Evolutionary conservation across 1,140 invertebrate species (phyloP).

Genomic region (Rhopalosiphum padi): DNA sequence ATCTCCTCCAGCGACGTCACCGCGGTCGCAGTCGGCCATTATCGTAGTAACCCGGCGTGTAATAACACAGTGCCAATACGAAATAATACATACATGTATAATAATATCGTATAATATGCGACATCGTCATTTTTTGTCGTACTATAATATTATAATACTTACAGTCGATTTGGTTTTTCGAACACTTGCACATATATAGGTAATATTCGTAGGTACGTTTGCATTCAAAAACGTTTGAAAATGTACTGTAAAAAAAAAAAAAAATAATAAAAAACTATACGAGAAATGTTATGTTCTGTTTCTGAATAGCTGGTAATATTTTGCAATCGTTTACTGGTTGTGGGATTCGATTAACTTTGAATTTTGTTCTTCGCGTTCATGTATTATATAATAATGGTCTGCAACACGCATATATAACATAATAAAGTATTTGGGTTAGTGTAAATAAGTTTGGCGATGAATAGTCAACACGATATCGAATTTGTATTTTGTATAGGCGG

Average conservation of each 20-base stretch:
- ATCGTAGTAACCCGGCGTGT: no score
- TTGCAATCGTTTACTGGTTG: background rate
- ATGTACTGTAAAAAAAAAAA: no score
- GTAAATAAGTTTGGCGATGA: constrained; percentile 7
- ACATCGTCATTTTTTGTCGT: background rate
- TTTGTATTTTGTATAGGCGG: background rate
- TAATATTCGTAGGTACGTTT: background rate
- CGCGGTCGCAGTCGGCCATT: background rate
- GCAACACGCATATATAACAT: background rate
- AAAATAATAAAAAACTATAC: no score
- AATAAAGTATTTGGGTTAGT: background rate
- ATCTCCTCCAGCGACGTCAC: background rate
- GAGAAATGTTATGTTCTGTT: background rate
- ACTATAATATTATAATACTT: background rate
- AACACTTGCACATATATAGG: background rate
- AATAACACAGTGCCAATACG: background rate
- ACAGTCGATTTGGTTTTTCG: background rate
- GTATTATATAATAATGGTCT: background rate
- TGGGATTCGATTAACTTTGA: background rate
- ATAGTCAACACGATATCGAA: background rate
- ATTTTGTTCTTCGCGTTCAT: background rate
- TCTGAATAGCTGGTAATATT: background rate
- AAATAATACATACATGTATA: background rate
- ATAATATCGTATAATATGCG: background rate
- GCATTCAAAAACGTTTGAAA: no score